Evolutionary conservation across 92 coral and sea anemone species (phyloP).

Genomic region (Zoanthus solanderi): DNA sequence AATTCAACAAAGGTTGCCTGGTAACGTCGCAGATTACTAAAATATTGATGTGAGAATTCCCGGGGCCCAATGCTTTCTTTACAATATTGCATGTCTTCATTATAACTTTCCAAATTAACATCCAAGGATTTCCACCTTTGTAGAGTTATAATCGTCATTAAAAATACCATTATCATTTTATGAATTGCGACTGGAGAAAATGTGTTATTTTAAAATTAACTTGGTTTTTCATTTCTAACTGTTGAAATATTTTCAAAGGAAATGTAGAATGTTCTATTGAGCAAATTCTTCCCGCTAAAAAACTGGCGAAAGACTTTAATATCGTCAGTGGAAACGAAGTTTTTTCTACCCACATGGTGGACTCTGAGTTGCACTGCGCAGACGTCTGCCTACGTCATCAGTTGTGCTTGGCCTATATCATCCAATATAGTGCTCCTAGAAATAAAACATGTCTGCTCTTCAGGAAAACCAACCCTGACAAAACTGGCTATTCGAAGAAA

Average conservation of each 20-base stretch:
- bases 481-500: not conserved
- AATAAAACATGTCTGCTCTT: slow-evolving; percentile 21
- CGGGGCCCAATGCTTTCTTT: too few species aligned
- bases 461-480: not conserved
- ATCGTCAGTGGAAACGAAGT: not conserved
- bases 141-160: too few species aligned
- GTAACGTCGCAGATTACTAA: too few species aligned
- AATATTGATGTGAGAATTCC: too few species aligned
- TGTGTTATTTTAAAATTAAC: not conserved
- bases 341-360: slow-evolving; percentile 20
- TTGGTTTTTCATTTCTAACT: not conserved
- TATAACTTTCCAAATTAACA: too few species aligned
- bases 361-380: slow-evolving; percentile 43
- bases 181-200: not conserved
- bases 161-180: not conserved
- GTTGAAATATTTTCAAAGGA: not conserved
- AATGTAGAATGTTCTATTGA: slow-evolving; percentile 4
- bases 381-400: slow-evolving; percentile 45
- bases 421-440: not conserved
- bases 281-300: not conserved
- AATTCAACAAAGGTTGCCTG: too few species aligned
- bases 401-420: slow-evolving; percentile 30
- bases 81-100: too few species aligned
- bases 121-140: too few species aligned
- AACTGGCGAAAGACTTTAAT: not conserved